Base-by-base conservation (phyloP, 2,113 vertebrate species). In the Cyphomyrus discorhynchus region DNA sequence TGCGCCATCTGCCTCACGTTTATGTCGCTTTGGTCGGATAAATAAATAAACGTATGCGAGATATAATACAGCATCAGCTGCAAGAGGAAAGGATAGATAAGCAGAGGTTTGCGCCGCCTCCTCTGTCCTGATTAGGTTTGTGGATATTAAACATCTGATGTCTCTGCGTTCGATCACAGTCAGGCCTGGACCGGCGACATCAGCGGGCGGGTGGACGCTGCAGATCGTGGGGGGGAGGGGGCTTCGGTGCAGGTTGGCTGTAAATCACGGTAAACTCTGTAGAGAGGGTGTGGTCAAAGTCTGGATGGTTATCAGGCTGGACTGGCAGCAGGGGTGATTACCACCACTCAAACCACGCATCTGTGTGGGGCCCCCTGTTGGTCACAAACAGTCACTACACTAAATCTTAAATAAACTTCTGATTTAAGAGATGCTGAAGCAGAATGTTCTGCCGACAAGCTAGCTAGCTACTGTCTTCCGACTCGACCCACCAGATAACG, bases 131-230 rank as follows among this genome's bases (percentile, higher is more conserved):
- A 86, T 56, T 53, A 19, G 17, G 86, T 56, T 56, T 56, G 27
- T 39, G 50, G n/a, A 56, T 56, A 53, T 87, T 87, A 53, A 21
- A 53, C 86, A 53, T 56, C 86, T 87, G 86, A n/a, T 53, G 86
- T 35, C 50, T 15, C 49, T 39, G 1, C 5, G 1, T 21, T 56
- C 7, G 24, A 39, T 77, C 31, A 7, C 35, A 10, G 70, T 39
- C 31, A 39, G 70, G 35, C 13, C 15, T 35, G 31, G 70, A 15
- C 3, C 1, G 31, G 70, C 27, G 9, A 74, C 70, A 35, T 31
- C 58, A 9, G 24, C 6, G 7, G 21, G 56, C 5, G 1, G 6
- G 53, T 58, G 52, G 19, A 19, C 0, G 53, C 1, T 58, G 53
- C 5, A 24, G 53, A 24, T 58, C 53, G 21, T 24, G 53, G 52